These are phyloP conservation scores for Catotricha subobsoleta DNA, from an alignment of 2,888 invertebrate species.

Conservation along the genomic window DNA sequence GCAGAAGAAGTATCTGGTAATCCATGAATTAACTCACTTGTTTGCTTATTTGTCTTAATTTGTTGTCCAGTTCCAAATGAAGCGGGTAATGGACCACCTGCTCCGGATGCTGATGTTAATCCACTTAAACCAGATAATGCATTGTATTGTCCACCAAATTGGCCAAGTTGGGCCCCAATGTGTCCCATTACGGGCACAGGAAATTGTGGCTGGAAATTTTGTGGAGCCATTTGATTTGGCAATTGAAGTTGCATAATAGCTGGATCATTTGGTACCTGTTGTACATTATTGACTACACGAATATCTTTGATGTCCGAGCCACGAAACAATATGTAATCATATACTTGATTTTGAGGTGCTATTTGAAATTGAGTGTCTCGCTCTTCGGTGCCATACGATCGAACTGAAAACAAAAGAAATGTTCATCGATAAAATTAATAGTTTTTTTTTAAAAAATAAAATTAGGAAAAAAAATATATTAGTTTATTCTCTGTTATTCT, in stretches of 20 bases:
- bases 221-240: conserved; percentile 38
- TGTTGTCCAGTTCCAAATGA: neutral
- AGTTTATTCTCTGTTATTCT: no score
- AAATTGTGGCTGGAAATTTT: conserved; percentile 48
- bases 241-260: conserved; percentile 89
- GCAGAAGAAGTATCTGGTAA: conserved; percentile 16
- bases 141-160: conserved; percentile 33
- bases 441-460: neutral
- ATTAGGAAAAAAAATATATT: neutral
- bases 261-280: conserved; percentile 84
- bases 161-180: conserved; percentile 33
- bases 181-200: conserved; percentile 53
- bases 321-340: conserved; percentile 95
- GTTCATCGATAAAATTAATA: no score
- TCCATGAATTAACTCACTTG: conserved; percentile 42
- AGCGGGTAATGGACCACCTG: conserved; percentile 14
- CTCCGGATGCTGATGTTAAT: conserved; percentile 30
- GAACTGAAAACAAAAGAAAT: conserved; percentile 46
- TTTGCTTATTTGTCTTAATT: conserved; percentile 34
- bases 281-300: conserved; percentile 77
- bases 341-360: conserved; percentile 91
- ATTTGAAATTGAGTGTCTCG: conserved; percentile 89
- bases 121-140: conserved; percentile 30
- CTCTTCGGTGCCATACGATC: conserved; percentile 98
- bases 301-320: conserved; percentile 99